These are phyloP conservation scores for Caenorhabditis tropicalis DNA, from an alignment of 1,140 invertebrate species.

Conservation along the genomic window DNA sequence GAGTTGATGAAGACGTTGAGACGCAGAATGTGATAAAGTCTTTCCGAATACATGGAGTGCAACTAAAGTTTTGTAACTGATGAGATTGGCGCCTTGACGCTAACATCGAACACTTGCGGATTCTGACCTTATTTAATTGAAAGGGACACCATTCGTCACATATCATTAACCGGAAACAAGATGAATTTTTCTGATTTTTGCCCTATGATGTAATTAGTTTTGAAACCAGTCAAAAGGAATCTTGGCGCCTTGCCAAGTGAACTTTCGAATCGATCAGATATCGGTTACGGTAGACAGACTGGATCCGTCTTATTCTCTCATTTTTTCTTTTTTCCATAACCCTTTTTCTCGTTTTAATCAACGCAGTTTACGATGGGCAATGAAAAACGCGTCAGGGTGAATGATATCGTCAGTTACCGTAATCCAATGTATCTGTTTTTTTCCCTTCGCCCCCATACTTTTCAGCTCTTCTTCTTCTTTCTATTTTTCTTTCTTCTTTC, in stretches of 20 bases:
- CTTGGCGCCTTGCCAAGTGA: background rate
- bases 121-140: slow-evolving; percentile 6
- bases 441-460: background rate
- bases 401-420: slow-evolving; percentile 21
- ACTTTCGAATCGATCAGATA: slow-evolving; percentile 5
- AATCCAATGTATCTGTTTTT: background rate
- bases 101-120: slow-evolving; percentile 22
- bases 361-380: background rate
- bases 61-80: background rate
- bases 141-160: background rate
- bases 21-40: background rate
- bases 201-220: slow-evolving; percentile 14
- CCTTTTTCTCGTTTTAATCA: too few species aligned
- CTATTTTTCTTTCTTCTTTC: background rate
- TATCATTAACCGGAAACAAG: background rate
- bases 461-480: background rate
- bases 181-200: background rate
- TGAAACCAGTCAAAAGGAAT: background rate
- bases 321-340: background rate
- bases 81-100: slow-evolving; percentile 16
- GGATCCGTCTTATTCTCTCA: background rate
- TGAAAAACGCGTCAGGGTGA: background rate
- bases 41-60: background rate
- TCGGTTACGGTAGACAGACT: slow-evolving; percentile 39
- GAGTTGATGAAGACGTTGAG: background rate